Conservation (phyloP, 2,888 invertebrate species). For the Agriopis marginaria region DNA sequence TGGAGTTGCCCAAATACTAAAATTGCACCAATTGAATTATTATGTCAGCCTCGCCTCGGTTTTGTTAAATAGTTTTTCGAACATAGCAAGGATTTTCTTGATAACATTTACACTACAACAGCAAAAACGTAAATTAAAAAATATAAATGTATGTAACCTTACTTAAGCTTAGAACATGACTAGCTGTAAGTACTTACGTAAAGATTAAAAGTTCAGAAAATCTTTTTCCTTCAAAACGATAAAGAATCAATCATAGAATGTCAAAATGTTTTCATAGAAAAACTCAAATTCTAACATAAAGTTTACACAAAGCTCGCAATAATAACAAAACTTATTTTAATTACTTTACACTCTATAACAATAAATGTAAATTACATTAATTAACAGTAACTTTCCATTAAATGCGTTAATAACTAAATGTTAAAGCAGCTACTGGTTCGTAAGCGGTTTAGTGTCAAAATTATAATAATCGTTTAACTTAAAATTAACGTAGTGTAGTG, state of each 20-base stretch:
- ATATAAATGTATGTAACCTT: too few species aligned
- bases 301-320: conserved; percentile 4
- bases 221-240: neutral
- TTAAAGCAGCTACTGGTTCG: conserved; percentile 9
- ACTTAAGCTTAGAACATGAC: too few species aligned
- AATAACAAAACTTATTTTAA: neutral
- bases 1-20: too few species aligned
- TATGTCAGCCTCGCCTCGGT: neutral
- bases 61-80: too few species aligned
- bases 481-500: neutral
- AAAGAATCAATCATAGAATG: neutral
- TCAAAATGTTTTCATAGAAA: neutral
- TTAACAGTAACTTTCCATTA: conserved; percentile 15
- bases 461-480: conserved; percentile 14
- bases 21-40: too few species aligned
- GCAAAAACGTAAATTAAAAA: too few species aligned
- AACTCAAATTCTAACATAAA: neutral
- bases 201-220: neutral
- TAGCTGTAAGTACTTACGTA: too few species aligned
- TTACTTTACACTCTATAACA: conserved; percentile 1
- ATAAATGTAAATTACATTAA: conserved; percentile 21
- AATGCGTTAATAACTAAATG: conserved; percentile 24
- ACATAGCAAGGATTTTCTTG: too few species aligned
- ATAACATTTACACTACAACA: too few species aligned
- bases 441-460: conserved; percentile 22